Evolutionary conservation across 2,797 vertebrate genomes (phyloP).

Genomic region (Octomys mimax): DNA sequence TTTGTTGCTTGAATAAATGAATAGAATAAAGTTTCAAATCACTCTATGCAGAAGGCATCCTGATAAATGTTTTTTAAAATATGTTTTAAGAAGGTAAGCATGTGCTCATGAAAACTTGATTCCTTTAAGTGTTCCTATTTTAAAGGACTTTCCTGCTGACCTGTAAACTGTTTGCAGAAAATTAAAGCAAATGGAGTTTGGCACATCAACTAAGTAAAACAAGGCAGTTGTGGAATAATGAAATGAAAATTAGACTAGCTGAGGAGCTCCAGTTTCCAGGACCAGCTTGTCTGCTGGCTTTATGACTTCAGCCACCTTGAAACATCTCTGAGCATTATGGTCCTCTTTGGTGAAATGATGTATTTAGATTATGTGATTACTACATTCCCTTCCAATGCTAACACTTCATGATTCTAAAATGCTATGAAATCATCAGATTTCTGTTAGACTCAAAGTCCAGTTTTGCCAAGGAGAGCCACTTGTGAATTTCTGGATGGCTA

Average conservation of each 20-base stretch:
- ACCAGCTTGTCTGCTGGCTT: not conserved
- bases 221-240: not conserved
- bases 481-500: constrained; percentile 54
- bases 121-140: constrained; percentile 28
- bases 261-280: constrained; percentile 5
- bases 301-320: constrained; percentile 52
- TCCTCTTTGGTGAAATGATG: constrained; percentile 45
- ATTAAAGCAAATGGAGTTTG: constrained; percentile 46
- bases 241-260: not conserved
- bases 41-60: not conserved
- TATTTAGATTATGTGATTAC: constrained; percentile 49
- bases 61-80: not conserved
- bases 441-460: constrained; percentile 14
- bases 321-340: constrained; percentile 30
- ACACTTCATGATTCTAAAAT: constrained; percentile 76
- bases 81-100: constrained; percentile 13
- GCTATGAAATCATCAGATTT: constrained; percentile 67
- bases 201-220: not conserved
- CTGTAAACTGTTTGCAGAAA: constrained; percentile 46
- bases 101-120: constrained; percentile 28
- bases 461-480: constrained; percentile 52
- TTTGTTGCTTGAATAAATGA: constrained; percentile 15
- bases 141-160: constrained; percentile 24
- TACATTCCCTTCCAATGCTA: constrained; percentile 60
- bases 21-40: not conserved